Percentiles rank a stretch among this genome's conserved stretches.
Conservation (phyloP, 2,888 invertebrate genomes). For the Metellina segmentata region DNA sequence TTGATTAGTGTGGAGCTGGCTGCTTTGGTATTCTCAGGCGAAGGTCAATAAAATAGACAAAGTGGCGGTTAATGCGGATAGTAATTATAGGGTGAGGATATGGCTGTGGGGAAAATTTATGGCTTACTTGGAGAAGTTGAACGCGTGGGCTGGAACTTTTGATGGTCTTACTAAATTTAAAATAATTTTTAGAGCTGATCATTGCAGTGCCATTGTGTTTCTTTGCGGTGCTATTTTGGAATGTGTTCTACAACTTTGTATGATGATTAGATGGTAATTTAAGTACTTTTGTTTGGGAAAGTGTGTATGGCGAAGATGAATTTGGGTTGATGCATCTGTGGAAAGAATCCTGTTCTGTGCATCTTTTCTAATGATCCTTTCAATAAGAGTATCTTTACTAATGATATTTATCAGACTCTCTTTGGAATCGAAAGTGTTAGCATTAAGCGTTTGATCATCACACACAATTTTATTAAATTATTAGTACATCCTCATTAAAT, state of each 20-base stretch:
- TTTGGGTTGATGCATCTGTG: too few species aligned
- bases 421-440: too few species aligned
- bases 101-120: conserved; percentile 46
- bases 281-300: too few species aligned
- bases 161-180: conserved; percentile 47
- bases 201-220: not conserved
- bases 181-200: conserved; percentile 42
- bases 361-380: too few species aligned
- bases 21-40: conserved; percentile 56
- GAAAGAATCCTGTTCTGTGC: too few species aligned
- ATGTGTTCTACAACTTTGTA: not conserved
- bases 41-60: conserved; percentile 72
- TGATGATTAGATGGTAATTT: too few species aligned
- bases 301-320: not conserved
- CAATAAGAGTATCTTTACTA: too few species aligned
- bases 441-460: too few species aligned
- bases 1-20: conserved; percentile 47
- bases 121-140: conserved; percentile 34
- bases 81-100: conserved; percentile 63
- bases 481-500: too few species aligned
- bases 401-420: too few species aligned
- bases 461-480: too few species aligned
- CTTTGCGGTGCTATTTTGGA: not conserved
- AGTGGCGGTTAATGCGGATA: conserved; percentile 52
- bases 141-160: conserved; percentile 36